Base-by-base conservation (phyloP, 2,888 invertebrate species). In the Trileptium ribeirensis region DNA sequence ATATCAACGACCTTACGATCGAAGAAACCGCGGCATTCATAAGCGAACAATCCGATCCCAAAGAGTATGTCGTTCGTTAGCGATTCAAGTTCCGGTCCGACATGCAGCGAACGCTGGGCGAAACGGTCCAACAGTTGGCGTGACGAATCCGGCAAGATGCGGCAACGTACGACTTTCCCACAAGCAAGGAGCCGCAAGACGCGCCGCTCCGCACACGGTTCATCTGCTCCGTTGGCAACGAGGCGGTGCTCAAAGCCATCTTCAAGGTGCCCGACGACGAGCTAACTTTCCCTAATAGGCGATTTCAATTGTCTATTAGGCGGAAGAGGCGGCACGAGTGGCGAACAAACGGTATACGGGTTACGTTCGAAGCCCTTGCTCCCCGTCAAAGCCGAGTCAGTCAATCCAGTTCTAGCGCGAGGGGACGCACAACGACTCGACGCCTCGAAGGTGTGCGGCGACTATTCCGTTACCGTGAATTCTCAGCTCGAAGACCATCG, bases 211-310 rank as follows among this genome's bases (percentile, higher is more conserved):
- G 51, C 8, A 15, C 51, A 51, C 8, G 51, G 51, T 51, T 83
- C 82, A 82, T 83, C 39, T 83, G 83, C 64, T 64, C 84, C 3
- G 78, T 83, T 29, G 67, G 39, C 77, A 84, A 83, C 39, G 83
- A 79, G 29, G 40, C 75, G 19, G 82, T 84, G 8, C 67, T 83
- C n/a, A 82, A 83, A 38, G 83, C 84, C n/a, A n/a, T 83, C 36
- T 82, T 84, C 83, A 81, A 84, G 51, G 64, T 83, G 37, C 84
- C 84, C 70, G 83, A 81, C 67, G 82, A 82, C 31, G 83, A 83
- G 29, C 82, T 83, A 38, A 37, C 51, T 34, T 83, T 83, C 74
- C 39, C n/a, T n/a, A 82, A 64, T 24, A 39, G 36, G 84, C 80
- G n/a, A 67, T 84, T 36, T 29, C 84, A 51, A 67, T 84, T n/a